phyloP scores from a whole-genome alignment of 35 echinoderm and acorn worm species.

The Ophiothrix spiculata region DNA sequence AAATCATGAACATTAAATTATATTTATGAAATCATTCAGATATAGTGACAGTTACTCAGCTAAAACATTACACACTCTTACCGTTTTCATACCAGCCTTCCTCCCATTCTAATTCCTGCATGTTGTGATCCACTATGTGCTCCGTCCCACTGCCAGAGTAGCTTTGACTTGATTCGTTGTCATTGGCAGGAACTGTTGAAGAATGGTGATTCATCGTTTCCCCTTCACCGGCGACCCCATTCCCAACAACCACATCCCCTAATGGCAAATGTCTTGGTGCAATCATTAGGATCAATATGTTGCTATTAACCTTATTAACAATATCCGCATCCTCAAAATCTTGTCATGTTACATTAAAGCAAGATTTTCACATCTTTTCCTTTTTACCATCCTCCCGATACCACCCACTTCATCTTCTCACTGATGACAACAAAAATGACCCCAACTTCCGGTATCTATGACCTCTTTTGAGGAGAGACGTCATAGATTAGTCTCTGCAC shows the following conservation, averaged over 20 bases:
- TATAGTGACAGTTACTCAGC: background rate
- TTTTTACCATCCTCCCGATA: background rate
- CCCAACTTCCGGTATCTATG: background rate
- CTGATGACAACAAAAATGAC: conserved; percentile 3
- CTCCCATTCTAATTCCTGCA: background rate
- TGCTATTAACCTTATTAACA: background rate
- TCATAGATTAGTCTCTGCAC: background rate
- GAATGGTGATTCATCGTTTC: background rate
- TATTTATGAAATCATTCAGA: no score
- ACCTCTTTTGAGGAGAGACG: background rate
- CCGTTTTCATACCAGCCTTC: background rate
- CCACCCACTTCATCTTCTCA: background rate
- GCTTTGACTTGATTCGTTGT: background rate
- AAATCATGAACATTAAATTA: no score
- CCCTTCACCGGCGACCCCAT: background rate
- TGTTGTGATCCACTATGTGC: background rate
- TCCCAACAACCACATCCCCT: background rate
- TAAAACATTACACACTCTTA: background rate
- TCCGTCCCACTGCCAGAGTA: background rate
- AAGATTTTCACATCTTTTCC: background rate
- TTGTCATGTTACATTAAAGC: background rate
- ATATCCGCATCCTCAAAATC: background rate
- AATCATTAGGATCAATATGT: background rate
- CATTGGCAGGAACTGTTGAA: background rate
- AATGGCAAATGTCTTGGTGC: background rate